phyloP scores from a whole-genome alignment of 2,113 vertebrate species.

The Pterophyllum scalare region DNA sequence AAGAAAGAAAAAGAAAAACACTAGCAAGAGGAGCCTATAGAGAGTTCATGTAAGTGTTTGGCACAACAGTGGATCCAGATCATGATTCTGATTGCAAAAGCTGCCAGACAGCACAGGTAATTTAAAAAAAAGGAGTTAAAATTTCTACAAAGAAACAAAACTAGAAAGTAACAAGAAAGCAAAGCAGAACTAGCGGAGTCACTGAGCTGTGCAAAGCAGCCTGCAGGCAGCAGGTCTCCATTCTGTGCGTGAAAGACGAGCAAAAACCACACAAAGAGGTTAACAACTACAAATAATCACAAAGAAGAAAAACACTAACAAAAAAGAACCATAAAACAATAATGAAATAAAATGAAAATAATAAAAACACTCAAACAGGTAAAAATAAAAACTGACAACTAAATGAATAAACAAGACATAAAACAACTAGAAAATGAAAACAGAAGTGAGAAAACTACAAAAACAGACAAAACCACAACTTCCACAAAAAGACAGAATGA shows the following conservation, averaged over 20 bases:
- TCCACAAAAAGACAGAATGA: background rate
- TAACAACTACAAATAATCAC: background rate
- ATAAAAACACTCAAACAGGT: background rate
- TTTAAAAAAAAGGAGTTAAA: too few relatives aligned
- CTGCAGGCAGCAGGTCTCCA: background rate
- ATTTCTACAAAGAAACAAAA: too few relatives aligned
- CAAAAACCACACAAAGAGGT: background rate
- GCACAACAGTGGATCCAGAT: too few relatives aligned
- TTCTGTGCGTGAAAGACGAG: too few relatives aligned
- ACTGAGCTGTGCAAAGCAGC: too few relatives aligned
- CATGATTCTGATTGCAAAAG: too few relatives aligned
- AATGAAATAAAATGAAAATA: background rate
- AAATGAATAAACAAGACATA: background rate
- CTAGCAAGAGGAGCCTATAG: too few relatives aligned
- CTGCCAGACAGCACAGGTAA: too few relatives aligned
- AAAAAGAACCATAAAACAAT: accelerated
- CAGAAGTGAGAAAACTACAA: background rate
- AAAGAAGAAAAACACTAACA: accelerated
- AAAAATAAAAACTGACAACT: background rate
- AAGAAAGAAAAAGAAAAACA: too few relatives aligned
- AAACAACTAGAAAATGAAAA: accelerated
- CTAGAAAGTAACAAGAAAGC: too few relatives aligned
- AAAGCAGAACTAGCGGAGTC: too few relatives aligned
- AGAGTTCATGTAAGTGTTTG: too few relatives aligned
- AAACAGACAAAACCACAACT: background rate